Conservation (phyloP, 2,797 vertebrate species). For the Amblyopsis hoosieri region DNA sequence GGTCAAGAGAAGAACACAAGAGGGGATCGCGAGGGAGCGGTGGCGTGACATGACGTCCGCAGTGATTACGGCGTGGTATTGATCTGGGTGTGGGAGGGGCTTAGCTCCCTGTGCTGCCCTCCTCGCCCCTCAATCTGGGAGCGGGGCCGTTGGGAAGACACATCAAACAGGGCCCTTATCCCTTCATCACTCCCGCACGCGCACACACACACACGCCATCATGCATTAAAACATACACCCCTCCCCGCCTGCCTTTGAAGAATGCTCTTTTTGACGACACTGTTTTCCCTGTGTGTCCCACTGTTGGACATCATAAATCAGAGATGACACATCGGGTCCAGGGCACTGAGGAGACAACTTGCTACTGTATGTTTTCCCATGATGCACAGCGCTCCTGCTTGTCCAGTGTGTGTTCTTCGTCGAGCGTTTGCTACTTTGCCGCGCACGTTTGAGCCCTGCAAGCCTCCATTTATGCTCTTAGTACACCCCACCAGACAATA, state of each 20-base stretch:
- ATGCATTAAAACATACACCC: constrained; percentile 12
- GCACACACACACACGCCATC: constrained; percentile 29
- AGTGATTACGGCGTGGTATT: constrained; percentile 77
- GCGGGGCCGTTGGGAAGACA: constrained; percentile 40
- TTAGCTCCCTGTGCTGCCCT: too few relatives aligned
- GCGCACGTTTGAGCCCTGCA: constrained; percentile 1
- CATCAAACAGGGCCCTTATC: background rate
- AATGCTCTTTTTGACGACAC: constrained; percentile 74
- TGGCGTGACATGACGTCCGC: constrained; percentile 64
- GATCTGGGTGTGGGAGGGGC: constrained; percentile 66
- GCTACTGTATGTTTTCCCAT: background rate
- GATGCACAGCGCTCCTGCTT: constrained; percentile 4
- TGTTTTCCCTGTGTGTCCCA: constrained; percentile 57
- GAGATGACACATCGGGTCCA: constrained; percentile 45
- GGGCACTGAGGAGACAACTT: constrained; percentile 37
- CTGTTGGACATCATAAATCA: constrained; percentile 56
- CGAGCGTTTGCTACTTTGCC: too few relatives aligned
- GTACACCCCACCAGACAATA: background rate
- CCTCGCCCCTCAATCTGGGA: too few relatives aligned
- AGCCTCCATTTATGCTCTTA: constrained; percentile 4
- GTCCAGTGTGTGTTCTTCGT: constrained; percentile 3
- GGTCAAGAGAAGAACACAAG: constrained; percentile 39
- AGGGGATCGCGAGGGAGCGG: constrained; percentile 54
- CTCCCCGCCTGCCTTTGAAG: constrained; percentile 70
- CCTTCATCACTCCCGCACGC: constrained; percentile 33